A percentile compares a stretch with the other conserved stretches of the same genome.
Evolutionary conservation across 1,140 invertebrate genomes (phyloP).

Genomic region (Drosophila seguyi): DNA sequence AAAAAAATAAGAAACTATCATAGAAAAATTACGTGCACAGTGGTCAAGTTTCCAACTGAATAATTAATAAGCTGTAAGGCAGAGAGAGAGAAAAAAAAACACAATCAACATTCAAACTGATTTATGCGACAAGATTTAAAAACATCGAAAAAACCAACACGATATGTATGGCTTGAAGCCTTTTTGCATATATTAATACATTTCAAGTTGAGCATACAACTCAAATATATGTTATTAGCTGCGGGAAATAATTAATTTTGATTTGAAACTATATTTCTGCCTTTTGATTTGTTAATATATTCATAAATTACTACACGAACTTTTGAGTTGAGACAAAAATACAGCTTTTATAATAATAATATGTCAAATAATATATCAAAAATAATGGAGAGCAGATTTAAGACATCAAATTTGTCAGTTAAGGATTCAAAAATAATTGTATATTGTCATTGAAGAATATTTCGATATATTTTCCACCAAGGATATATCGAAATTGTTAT

Average conservation of each 20-base stretch:
- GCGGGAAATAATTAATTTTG: conserved; percentile 18
- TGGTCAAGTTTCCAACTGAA: conserved; percentile 3
- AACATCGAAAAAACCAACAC: conserved; percentile 5
- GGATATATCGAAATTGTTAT: too few species aligned
- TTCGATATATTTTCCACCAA: too few species aligned
- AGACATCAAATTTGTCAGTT: neutral
- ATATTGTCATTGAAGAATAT: too few species aligned
- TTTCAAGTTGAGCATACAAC: conserved; percentile 9
- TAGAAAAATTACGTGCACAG: conserved; percentile 4
- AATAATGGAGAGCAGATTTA: neutral
- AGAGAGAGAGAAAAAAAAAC: neutral
- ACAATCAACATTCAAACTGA: conserved; percentile 3
- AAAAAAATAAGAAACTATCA: neutral
- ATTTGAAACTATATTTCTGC: conserved; percentile 10
- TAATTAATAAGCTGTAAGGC: conserved; percentile 8
- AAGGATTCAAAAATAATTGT: too few species aligned
- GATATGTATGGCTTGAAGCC: neutral
- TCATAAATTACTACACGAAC: neutral
- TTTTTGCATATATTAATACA: conserved; percentile 16
- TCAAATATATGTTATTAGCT: conserved; percentile 13
- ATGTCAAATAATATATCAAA: neutral
- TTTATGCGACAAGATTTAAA: conserved; percentile 7
- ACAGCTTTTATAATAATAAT: neutral
- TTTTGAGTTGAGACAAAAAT: neutral
- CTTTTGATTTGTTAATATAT: neutral